Percentiles rank a stretch among this genome's conserved stretches.
These are phyloP conservation scores for Octopus sinensis DNA, from an alignment of 1,140 invertebrate genomes.

Conservation along the genomic window DNA sequence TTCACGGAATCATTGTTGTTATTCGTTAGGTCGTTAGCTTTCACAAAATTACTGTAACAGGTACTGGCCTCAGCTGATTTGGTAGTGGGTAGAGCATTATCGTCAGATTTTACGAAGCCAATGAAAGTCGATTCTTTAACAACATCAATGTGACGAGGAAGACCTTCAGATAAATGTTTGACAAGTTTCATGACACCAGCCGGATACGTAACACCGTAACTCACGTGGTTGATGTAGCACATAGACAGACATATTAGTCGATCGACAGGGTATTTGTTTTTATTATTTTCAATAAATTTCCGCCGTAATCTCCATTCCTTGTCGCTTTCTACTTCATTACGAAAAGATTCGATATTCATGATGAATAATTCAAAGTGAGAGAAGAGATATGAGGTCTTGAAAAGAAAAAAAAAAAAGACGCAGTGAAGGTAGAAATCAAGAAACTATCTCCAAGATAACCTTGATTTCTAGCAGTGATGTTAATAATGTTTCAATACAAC, in stretches of 20 bases:
- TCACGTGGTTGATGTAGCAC: conserved; percentile 79
- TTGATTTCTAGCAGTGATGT: too few relatives aligned
- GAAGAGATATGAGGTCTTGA: too few relatives aligned
- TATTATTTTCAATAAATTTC: conserved; percentile 73
- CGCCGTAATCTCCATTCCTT: conserved; percentile 78
- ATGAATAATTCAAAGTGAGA: too few relatives aligned
- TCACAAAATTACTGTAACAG: not conserved
- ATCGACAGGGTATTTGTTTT: conserved; percentile 68
- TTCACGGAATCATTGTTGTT: not conserved
- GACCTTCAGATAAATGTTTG: conserved; percentile 8
- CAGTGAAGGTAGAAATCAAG: too few relatives aligned
- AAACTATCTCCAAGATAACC: too few relatives aligned
- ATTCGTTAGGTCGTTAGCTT: not conserved
- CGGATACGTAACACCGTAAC: conserved; percentile 80
- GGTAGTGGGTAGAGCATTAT: too few relatives aligned
- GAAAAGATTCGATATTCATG: not conserved
- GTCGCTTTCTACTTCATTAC: conserved; percentile 66
- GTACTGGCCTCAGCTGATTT: not conserved
- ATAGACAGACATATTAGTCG: conserved; percentile 76
- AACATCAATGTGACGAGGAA: not conserved
- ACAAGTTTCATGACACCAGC: conserved; percentile 68
- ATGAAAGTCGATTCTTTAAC: not conserved
- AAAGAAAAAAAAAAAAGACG: too few relatives aligned
- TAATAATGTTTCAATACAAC: too few relatives aligned
- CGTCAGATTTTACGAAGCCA: not conserved